These are phyloP conservation scores for Orthosia gothica DNA, from an alignment of 2,888 invertebrate species.

Conservation along the genomic window DNA sequence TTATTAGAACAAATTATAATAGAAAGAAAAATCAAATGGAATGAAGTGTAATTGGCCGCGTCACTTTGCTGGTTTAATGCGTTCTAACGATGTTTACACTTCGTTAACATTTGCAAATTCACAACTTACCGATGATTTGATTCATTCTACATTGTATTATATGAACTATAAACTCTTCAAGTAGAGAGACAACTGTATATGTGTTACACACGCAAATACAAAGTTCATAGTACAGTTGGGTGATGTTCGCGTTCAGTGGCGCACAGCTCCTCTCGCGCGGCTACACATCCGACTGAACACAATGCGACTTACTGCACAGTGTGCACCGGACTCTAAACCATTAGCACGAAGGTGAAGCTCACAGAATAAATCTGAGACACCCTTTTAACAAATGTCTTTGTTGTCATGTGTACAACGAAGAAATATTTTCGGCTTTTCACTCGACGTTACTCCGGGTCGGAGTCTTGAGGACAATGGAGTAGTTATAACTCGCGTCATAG, in stretches of 20 bases:
- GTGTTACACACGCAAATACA: conserved; percentile 21
- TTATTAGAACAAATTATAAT: not conserved
- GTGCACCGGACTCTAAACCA: conserved; percentile 43
- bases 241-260: conserved; percentile 44
- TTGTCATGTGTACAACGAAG: conserved; percentile 53
- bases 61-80: conserved; percentile 9
- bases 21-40: conserved; percentile 4
- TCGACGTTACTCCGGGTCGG: conserved; percentile 46
- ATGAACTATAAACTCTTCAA: conserved; percentile 13
- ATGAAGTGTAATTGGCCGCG: conserved; percentile 6
- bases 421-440: conserved; percentile 55
- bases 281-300: too few relatives aligned
- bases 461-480: too few relatives aligned
- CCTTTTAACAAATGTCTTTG: conserved; percentile 61
- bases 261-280: too few relatives aligned
- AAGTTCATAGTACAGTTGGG: conserved; percentile 39
- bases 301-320: conserved; percentile 36
- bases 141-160: not conserved
- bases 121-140: conserved; percentile 3
- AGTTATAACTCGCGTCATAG: too few relatives aligned
- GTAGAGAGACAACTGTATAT: conserved; percentile 23
- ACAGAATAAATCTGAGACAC: conserved; percentile 50
- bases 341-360: conserved; percentile 48
- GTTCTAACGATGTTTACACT: conserved; percentile 18
- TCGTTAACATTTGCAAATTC: not conserved